phyloP scores from a whole-genome alignment of 2,888 invertebrate species.

The Oscheius sp. region DNA sequence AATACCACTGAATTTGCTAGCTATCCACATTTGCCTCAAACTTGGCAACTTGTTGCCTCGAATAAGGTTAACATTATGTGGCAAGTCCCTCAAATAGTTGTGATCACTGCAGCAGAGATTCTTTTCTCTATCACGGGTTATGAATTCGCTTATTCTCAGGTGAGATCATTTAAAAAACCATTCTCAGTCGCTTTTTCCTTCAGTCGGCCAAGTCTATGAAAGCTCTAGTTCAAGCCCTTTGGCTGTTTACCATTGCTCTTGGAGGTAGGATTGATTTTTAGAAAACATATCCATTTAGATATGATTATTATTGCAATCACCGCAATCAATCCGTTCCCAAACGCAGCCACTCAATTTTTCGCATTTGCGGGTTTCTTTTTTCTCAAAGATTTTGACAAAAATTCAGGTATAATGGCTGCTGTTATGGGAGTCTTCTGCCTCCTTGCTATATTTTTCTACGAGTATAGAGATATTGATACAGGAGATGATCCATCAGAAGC shows the following conservation, averaged over 20 bases:
- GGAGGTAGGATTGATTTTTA: too few species aligned
- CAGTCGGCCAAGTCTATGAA: slow-evolving; percentile 90
- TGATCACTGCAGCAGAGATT: slow-evolving; percentile 73
- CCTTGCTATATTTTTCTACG: slow-evolving; percentile 82
- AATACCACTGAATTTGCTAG: neutral
- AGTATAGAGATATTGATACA: too few species aligned
- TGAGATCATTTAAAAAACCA: slow-evolving; percentile 19
- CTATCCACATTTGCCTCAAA: neutral
- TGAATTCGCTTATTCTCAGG: slow-evolving; percentile 70
- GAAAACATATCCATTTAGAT: too few species aligned
- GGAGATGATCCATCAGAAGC: too few species aligned
- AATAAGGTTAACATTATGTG: slow-evolving; percentile 70
- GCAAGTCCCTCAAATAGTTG: slow-evolving; percentile 72
- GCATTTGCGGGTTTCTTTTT: slow-evolving; percentile 51
- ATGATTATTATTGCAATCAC: slow-evolving; percentile 87
- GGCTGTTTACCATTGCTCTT: slow-evolving; percentile 89
- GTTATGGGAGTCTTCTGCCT: slow-evolving; percentile 84
- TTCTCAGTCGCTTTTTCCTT: slow-evolving; percentile 10
- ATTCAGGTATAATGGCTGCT: slow-evolving; percentile 81
- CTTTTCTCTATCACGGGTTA: slow-evolving; percentile 73
- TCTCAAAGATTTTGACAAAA: slow-evolving; percentile 46
- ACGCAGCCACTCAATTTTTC: slow-evolving; percentile 60
- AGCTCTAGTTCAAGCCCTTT: slow-evolving; percentile 88
- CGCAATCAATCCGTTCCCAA: slow-evolving; percentile 52
- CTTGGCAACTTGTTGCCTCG: slow-evolving; percentile 37